Evolutionary conservation across 2,888 invertebrate genomes (phyloP).

Genomic region (Tribolium freemani): DNA sequence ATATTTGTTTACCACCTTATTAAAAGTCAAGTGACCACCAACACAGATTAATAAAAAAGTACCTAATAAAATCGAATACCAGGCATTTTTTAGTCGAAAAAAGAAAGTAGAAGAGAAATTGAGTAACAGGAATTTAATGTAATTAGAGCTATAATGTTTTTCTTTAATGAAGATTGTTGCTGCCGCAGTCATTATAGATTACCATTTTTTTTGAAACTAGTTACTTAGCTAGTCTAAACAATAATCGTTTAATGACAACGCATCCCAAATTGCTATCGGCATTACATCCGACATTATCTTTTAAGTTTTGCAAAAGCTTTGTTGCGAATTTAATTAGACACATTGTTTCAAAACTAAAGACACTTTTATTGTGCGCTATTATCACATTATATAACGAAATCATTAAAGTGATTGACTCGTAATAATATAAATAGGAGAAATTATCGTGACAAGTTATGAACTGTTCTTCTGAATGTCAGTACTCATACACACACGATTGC

Average conservation of each 20-base stretch:
- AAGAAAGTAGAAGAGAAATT: neutral
- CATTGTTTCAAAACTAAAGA: neutral
- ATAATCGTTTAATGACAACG: neutral
- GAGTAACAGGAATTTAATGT: neutral
- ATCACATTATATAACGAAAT: neutral
- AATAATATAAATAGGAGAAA: neutral
- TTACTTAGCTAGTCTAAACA: neutral
- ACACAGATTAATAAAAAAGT: too few relatives aligned
- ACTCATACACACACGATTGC: neutral
- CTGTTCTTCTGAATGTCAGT: neutral
- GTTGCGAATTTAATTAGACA: neutral
- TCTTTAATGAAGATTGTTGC: neutral
- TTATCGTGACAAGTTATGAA: neutral
- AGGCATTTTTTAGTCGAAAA: too few relatives aligned
- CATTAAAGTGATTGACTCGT: neutral
- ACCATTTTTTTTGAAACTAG: neutral
- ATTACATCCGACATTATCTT: neutral
- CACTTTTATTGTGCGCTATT: neutral
- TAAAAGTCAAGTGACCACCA: too few relatives aligned
- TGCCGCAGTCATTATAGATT: neutral
- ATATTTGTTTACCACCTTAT: too few relatives aligned
- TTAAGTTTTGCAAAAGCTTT: neutral
- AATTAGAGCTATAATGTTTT: neutral
- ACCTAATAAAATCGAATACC: too few relatives aligned
- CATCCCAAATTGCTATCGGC: neutral